Evolutionary conservation across 2,888 invertebrate species (phyloP).

Genomic region (Pomacea canaliculata): DNA sequence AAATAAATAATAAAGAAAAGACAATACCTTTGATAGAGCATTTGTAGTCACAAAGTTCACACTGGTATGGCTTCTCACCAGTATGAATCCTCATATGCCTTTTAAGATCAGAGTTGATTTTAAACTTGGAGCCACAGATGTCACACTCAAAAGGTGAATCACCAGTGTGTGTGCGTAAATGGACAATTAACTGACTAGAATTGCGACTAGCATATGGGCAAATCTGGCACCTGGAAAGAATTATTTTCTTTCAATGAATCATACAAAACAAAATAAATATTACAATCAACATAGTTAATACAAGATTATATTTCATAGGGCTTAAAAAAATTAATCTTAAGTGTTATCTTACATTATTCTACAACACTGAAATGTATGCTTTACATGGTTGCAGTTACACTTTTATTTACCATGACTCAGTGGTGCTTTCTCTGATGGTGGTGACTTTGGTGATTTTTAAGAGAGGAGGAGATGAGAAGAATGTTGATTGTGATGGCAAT

Average conservation of each 20-base stretch:
- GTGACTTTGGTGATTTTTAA: too few species aligned
- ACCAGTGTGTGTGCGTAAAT: slow-evolving; percentile 36
- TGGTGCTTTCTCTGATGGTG: too few species aligned
- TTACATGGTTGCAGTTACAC: too few species aligned
- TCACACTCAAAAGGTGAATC: slow-evolving; percentile 35
- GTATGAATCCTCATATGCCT: slow-evolving; percentile 35
- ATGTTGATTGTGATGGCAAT: too few species aligned
- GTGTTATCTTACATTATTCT: too few species aligned
- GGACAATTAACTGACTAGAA: slow-evolving; percentile 70
- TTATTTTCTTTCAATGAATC: neutral
- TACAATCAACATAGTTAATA: neutral
- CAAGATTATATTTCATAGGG: too few species aligned
- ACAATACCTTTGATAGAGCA: slow-evolving; percentile 68
- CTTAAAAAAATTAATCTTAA: too few species aligned
- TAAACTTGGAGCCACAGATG: slow-evolving; percentile 31
- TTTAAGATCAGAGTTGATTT: slow-evolving; percentile 37
- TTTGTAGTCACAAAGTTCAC: slow-evolving; percentile 53
- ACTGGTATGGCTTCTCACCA: slow-evolving; percentile 35
- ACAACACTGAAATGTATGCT: too few species aligned
- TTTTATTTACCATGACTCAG: too few species aligned
- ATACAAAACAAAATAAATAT: neutral
- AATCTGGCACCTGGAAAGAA: slow-evolving; percentile 70
- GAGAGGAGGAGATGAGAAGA: too few species aligned
- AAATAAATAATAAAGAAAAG: neutral
- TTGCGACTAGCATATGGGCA: slow-evolving; percentile 72